Conservation (phyloP, 2,113 vertebrate genomes). For the Athene cunicularia region DNA sequence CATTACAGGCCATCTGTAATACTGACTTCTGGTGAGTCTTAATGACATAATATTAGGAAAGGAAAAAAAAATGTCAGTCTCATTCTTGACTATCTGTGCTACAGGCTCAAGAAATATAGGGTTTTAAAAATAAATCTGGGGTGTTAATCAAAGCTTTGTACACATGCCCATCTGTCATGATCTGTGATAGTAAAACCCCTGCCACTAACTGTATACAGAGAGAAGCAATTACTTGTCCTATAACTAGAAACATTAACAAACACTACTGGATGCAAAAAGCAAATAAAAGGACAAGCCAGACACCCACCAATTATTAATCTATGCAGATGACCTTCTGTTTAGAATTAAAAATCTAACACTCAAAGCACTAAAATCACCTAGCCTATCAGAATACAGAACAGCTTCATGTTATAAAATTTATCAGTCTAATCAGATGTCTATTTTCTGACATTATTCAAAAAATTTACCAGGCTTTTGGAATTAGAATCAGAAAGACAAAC, state of each 20-base stretch:
- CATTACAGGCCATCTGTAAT: neutral
- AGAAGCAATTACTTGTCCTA: constrained; percentile 11
- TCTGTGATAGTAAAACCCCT: constrained; percentile 20
- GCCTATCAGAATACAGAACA: neutral
- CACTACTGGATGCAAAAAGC: neutral
- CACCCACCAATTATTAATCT: constrained; percentile 31
- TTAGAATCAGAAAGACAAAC: neutral
- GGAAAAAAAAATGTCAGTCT: neutral
- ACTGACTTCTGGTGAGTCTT: neutral
- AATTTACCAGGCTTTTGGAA: neutral
- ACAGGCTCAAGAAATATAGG: neutral
- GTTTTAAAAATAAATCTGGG: constrained; percentile 17
- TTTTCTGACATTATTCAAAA: neutral
- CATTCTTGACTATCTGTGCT: neutral
- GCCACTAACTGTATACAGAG: neutral
- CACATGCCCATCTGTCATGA: constrained; percentile 37
- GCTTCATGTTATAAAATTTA: neutral
- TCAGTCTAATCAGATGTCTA: neutral
- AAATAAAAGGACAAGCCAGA: constrained; percentile 18
- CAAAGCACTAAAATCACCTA: neutral
- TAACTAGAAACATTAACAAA: constrained; percentile 19
- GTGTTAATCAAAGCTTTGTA: constrained; percentile 31
- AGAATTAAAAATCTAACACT: constrained; percentile 5
- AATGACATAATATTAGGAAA: neutral
- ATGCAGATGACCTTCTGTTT: constrained; percentile 19